phyloP scores from a whole-genome alignment of 2,888 invertebrate genomes.

The Mythimna loreyi region DNA sequence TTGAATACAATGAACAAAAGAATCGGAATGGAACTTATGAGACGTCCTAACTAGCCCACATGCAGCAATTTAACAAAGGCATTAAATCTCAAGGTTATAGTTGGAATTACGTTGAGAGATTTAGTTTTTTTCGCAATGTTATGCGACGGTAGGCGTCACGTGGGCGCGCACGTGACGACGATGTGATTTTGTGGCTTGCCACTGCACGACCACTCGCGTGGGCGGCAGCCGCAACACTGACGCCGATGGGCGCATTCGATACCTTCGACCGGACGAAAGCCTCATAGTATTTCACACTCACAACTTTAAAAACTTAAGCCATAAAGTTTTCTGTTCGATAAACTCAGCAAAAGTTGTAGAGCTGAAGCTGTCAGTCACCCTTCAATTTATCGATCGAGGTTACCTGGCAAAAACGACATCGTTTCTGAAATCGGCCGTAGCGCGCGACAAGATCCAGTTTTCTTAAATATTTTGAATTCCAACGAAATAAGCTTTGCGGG shows the following conservation, averaged over 20 bases:
- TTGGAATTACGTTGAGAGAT: conserved; percentile 83
- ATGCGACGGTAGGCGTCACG: conserved; percentile 86
- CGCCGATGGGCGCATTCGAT: conserved; percentile 65
- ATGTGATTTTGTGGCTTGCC: conserved; percentile 77
- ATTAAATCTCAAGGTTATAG: conserved; percentile 88
- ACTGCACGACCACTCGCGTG: conserved; percentile 83
- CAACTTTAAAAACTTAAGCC: conserved; percentile 41
- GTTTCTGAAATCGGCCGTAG: conserved; percentile 62
- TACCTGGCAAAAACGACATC: conserved; percentile 68
- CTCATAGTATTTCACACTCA: conserved; percentile 64
- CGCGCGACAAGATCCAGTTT: conserved; percentile 73
- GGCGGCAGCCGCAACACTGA: conserved; percentile 83
- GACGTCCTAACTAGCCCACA: conserved; percentile 81
- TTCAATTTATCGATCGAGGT: conserved; percentile 70
- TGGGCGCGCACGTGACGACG: conserved; percentile 88
- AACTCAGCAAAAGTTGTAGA: conserved; percentile 42
- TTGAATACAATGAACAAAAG: conserved; percentile 83
- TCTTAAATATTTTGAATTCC: conserved; percentile 76
- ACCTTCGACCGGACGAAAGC: conserved; percentile 65
- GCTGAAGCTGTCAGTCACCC: conserved; percentile 67
- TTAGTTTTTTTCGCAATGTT: conserved; percentile 89
- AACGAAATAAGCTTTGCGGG: conserved; percentile 69
- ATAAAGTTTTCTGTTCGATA: conserved; percentile 28
- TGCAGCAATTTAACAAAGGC: conserved; percentile 84
- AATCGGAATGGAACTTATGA: conserved; percentile 76